A percentile compares a stretch with the other conserved stretches of the same genome.
These are phyloP conservation scores for Stigmatopora nigra DNA, from an alignment of 2,113 vertebrate species.

Conservation along the genomic window DNA sequence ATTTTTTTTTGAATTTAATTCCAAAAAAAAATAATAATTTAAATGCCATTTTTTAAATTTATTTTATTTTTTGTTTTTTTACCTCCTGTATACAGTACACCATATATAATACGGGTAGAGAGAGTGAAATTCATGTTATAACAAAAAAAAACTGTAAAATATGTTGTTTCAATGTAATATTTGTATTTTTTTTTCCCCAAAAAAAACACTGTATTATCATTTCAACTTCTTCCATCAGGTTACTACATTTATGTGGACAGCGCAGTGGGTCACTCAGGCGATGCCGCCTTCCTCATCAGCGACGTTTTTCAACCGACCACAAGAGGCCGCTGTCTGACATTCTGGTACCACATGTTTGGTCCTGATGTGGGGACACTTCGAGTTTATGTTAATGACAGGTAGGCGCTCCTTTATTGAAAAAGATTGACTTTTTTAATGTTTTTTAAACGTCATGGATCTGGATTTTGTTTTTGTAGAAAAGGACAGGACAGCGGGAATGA, in stretches of 20 bases:
- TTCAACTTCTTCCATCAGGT: conserved; percentile 36
- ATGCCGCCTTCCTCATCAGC: conserved; percentile 53
- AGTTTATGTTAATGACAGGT: conserved; percentile 64
- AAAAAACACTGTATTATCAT: too few species aligned
- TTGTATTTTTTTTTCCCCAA: too few species aligned
- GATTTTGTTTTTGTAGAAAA: conserved; percentile 34
- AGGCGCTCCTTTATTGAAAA: not conserved
- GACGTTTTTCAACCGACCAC: conserved; percentile 55
- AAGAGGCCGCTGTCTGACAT: conserved; percentile 61
- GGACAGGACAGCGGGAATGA: conserved; percentile 36
- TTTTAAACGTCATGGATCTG: not conserved
- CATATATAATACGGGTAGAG: too few species aligned
- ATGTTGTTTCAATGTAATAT: too few species aligned
- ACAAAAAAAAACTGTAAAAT: too few species aligned
- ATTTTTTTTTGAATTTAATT: too few species aligned
- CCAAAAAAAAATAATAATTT: too few species aligned
- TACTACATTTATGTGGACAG: conserved; percentile 67
- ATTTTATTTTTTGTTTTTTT: too few species aligned
- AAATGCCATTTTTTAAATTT: too few species aligned
- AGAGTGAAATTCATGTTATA: too few species aligned
- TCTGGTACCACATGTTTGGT: conserved; percentile 69
- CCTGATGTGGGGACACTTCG: conserved; percentile 55
- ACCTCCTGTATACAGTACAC: too few species aligned
- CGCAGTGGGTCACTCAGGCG: conserved; percentile 58
- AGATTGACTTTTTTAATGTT: not conserved